These are phyloP conservation scores for Smittia sp. DNA, from an alignment of 2,888 invertebrate species.

Conservation along the genomic window DNA sequence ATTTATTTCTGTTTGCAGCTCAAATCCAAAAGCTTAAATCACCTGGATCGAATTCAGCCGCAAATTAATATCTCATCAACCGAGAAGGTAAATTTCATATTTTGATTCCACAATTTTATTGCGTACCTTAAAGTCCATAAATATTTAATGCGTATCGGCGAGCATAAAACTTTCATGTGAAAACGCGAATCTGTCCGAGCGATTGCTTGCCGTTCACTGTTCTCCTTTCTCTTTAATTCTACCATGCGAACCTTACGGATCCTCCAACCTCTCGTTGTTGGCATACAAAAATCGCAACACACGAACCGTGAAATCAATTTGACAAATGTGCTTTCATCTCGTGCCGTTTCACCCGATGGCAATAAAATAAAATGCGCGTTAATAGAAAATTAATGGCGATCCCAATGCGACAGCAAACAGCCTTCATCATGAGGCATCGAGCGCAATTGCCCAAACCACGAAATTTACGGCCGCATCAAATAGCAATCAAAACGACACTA, in stretches of 20 bases:
- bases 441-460: background rate
- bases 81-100: conserved; percentile 25
- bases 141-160: too few species aligned
- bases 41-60: conserved; percentile 66
- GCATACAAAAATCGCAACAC: background rate
- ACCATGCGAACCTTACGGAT: background rate
- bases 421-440: background rate
- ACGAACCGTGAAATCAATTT: background rate
- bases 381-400: conserved; percentile 50
- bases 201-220: too few species aligned
- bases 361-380: conserved; percentile 7
- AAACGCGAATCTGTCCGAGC: too few species aligned
- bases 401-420: conserved; percentile 42
- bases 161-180: too few species aligned
- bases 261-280: background rate
- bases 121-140: too few species aligned
- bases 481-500: conserved; percentile 13
- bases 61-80: conserved; percentile 46
- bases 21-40: conserved; percentile 70
- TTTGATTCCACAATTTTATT: too few species aligned
- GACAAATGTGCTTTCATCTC: background rate
- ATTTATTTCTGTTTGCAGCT: conserved; percentile 54
- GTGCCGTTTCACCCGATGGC: background rate
- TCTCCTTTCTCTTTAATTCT: background rate
- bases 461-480: conserved; percentile 38